Conservation (phyloP, 2,888 invertebrate genomes). For the Ptychoptera contaminata region DNA sequence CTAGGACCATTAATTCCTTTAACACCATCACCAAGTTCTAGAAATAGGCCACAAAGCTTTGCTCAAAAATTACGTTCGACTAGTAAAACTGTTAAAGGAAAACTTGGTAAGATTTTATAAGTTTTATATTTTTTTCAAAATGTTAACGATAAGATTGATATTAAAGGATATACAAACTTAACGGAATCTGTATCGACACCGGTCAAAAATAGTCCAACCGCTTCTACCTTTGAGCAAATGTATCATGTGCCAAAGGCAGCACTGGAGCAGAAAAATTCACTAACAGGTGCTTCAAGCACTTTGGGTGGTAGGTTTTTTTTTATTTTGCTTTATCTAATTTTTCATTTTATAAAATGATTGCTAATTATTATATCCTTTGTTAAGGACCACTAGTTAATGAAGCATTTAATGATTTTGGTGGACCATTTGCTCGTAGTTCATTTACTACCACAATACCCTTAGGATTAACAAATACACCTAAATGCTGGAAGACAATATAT, state of each 20-base stretch:
- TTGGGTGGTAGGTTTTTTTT: constrained; percentile 8
- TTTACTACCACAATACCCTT: constrained; percentile 17
- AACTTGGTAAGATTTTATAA: constrained; percentile 27
- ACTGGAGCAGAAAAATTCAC: constrained; percentile 26
- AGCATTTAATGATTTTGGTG: constrained; percentile 3
- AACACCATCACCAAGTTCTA: constrained; percentile 28
- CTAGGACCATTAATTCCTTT: constrained; percentile 25
- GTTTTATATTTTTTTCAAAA: constrained; percentile 6
- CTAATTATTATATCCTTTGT: neutral
- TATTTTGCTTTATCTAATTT: neutral
- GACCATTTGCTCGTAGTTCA: constrained; percentile 12
- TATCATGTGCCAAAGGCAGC: constrained; percentile 21
- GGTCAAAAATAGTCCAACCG: constrained; percentile 43
- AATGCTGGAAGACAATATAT: constrained; percentile 91
- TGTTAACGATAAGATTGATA: constrained; percentile 13
- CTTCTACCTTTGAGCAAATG: constrained; percentile 30
- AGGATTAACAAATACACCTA: constrained; percentile 38
- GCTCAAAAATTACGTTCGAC: constrained; percentile 76
- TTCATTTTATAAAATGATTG: neutral
- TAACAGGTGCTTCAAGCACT: constrained; percentile 26
- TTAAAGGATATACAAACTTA: constrained; percentile 59
- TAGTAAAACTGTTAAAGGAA: constrained; percentile 66
- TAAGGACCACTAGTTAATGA: constrained; percentile 4
- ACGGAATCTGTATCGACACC: constrained; percentile 57
- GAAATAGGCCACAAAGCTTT: constrained; percentile 64